phyloP scores from a whole-genome alignment of 1,140 invertebrate genomes.

The Polyergus mexicanus region DNA sequence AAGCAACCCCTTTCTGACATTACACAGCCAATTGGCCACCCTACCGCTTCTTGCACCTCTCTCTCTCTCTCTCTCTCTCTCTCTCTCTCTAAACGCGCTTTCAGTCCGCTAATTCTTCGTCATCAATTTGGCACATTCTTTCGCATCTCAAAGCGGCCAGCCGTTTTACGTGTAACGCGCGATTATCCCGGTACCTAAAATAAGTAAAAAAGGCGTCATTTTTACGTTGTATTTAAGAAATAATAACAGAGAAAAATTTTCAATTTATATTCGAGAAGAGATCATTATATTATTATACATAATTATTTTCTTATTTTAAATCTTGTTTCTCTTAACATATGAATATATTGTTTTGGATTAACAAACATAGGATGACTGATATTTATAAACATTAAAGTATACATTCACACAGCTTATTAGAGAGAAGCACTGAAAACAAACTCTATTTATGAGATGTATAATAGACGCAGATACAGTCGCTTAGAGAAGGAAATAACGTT shows the following conservation, averaged over 20 bases:
- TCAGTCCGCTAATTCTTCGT: conserved; percentile 66
- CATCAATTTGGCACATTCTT: conserved; percentile 70
- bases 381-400: neutral
- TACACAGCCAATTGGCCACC: conserved; percentile 86
- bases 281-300: neutral
- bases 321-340: neutral
- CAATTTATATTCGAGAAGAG: neutral
- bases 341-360: neutral
- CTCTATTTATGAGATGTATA: neutral
- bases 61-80: conserved; percentile 41
- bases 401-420: neutral
- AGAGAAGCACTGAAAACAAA: neutral
- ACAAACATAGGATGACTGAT: neutral
- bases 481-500: conserved; percentile 17
- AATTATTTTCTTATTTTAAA: neutral
- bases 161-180: conserved; percentile 30
- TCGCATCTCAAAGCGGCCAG: conserved; percentile 43
- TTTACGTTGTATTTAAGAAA: neutral
- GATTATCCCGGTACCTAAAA: conserved; percentile 42
- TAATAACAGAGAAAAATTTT: neutral
- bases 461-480: conserved; percentile 4
- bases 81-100: conserved; percentile 53
- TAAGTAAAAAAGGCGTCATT: conserved; percentile 8
- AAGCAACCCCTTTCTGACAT: conserved; percentile 82
- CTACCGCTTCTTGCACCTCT: conserved; percentile 79